Evolutionary conservation across 2,797 vertebrate genomes (phyloP).

Genomic region (Valencia hispanica): DNA sequence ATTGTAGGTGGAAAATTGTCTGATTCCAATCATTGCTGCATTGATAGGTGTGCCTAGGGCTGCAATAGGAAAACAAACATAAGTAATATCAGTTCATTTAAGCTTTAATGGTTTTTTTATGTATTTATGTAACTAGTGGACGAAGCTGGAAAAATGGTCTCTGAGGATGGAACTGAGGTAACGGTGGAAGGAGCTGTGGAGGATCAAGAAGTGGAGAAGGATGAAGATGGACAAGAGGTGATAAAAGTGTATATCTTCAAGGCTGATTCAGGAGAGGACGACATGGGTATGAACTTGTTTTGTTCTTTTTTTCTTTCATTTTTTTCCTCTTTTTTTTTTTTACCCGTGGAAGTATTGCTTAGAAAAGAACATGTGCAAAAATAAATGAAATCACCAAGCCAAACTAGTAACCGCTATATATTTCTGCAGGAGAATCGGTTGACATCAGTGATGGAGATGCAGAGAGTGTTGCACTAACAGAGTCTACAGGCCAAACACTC

Average conservation of each 20-base stretch:
- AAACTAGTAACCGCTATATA: not conserved
- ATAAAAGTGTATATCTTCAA: conserved; percentile 99
- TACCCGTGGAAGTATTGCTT: not conserved
- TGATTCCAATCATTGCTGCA: not conserved
- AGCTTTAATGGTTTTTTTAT: conserved; percentile 5
- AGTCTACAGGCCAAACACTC: conserved; percentile 89
- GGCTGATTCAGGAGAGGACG: conserved; percentile 96
- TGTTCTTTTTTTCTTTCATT: not conserved
- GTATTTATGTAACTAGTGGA: conserved; percentile 83
- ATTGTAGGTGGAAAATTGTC: not conserved
- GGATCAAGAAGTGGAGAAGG: conserved; percentile 90
- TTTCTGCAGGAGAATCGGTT: conserved; percentile 89
- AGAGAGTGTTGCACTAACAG: conserved; percentile 87
- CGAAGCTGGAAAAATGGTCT: conserved; percentile 96
- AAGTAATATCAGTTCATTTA: not conserved
- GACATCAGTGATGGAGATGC: conserved; percentile 94
- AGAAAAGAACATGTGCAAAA: not conserved
- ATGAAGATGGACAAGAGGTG: conserved; percentile 96
- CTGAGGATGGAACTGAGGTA: conserved; percentile 91
- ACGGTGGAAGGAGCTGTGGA: conserved; percentile 88
- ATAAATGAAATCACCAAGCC: not conserved
- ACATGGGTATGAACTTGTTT: conserved; percentile 86
- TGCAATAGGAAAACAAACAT: not conserved
- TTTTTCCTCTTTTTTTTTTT: not conserved
- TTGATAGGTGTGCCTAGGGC: not conserved